Evolutionary conservation across 1,140 invertebrate species (phyloP), one percentile per base, ranked within the genome.

Genomic region (Drosophila littoralis): DNA sequence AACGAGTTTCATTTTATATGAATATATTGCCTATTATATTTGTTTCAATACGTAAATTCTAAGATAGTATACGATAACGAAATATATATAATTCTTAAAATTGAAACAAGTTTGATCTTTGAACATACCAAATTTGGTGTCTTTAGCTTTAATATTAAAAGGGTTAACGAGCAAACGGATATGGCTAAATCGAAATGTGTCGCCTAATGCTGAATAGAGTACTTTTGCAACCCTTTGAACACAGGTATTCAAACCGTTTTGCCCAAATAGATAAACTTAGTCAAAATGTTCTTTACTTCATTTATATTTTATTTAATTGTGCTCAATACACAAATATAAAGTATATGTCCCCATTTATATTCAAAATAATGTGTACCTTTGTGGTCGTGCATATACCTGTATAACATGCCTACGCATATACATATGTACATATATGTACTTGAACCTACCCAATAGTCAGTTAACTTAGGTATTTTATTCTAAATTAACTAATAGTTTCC

Each of bases 361-460:
- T 42, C n/a, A 13, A 42, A 13, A 13, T 13, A 28, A 28, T 48
- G 6, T 48, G 3, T 48, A 12, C 10, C 10, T 22, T n/a, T 48
- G 46, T 48, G 17, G 10, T n/a, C n/a, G n/a, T n/a, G 22, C 13
- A 46, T 46, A 22, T 46, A 46, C 17, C 4, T 46, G 17, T 22
- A 46, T 51, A 35, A 3, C 59, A 55, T 33, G 61, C 36, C 15
- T 52, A 38, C 15, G 15, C 60, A 40, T 54, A 36, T n/a, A n/a
- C n/a, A n/a, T 28, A 28, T 28, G 22, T 38, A 22, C 3, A 75
- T 42, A 22, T 22, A 75, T 42, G 10, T 48, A 58, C 36, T 75
- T 35, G 40, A 22, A n/a, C n/a, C 40, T 42, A 7, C 40, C 40
- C 40, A n/a, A 42, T 42, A 6, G 40, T 7, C 40, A n/a, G 12